A percentile compares a stretch with the other conserved stretches of the same genome.
These are phyloP conservation scores for Centropus bengalensis DNA, from an alignment of 2,113 vertebrate genomes.

Conservation along the genomic window DNA sequence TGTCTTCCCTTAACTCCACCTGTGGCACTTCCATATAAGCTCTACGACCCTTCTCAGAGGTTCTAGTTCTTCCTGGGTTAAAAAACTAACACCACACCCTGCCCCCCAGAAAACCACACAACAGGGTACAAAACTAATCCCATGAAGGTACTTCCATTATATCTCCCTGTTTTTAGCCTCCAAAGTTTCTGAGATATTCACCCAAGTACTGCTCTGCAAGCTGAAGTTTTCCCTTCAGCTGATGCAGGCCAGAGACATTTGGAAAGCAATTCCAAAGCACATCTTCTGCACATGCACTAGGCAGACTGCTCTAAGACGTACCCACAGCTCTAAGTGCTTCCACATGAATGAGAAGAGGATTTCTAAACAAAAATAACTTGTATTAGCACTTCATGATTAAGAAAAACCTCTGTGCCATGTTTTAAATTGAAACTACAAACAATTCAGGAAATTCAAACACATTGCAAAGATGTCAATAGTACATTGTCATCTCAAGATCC, in stretches of 20 bases:
- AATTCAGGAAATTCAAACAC: slow-evolving; percentile 10
- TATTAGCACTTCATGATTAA: not conserved
- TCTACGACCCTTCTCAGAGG: not conserved
- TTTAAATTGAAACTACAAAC: not conserved
- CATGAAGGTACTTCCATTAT: not conserved
- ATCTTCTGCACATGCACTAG: not conserved
- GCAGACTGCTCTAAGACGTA: not conserved
- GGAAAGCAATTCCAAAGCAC: slow-evolving; percentile 6
- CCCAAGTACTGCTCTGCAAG: not conserved
- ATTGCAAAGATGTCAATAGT: not conserved
- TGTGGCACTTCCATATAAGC: not conserved
- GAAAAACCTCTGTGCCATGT: not conserved
- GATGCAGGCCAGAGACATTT: not conserved
- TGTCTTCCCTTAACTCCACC: not conserved
- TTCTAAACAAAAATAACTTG: not conserved
- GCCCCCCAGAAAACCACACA: no score
- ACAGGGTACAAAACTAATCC: not conserved
- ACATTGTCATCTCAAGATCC: not conserved
- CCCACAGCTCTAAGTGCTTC: not conserved
- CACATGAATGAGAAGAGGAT: not conserved
- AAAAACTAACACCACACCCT: not conserved
- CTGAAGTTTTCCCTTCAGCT: not conserved
- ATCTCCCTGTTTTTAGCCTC: not conserved
- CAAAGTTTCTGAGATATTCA: not conserved
- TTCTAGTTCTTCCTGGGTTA: not conserved